These are phyloP conservation scores for Drosophila pallidifrons DNA, from an alignment of 1,140 invertebrate species.

Conservation along the genomic window DNA sequence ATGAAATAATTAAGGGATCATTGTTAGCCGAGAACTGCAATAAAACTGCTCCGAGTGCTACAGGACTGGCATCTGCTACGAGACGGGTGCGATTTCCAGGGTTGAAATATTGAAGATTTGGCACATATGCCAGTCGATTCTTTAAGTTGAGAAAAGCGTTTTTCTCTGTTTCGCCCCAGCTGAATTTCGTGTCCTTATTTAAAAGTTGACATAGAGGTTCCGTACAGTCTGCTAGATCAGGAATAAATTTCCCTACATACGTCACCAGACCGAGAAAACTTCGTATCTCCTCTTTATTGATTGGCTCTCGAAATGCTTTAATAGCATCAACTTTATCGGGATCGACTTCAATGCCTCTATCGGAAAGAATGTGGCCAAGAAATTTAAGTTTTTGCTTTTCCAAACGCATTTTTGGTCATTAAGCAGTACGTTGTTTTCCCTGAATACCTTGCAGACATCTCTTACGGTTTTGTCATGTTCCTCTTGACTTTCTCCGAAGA, in stretches of 20 bases:
- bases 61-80: constrained; percentile 29
- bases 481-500: constrained; percentile 11
- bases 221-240: neutral
- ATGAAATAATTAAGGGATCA: constrained; percentile 29
- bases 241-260: neutral
- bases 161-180: constrained; percentile 3
- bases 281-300: neutral
- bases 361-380: neutral
- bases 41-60: constrained; percentile 26
- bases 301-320: neutral
- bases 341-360: neutral
- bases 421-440: no score
- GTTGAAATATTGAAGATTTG: constrained; percentile 15
- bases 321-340: neutral
- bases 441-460: no score
- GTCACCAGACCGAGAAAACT: constrained; percentile 11
- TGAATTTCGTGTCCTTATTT: neutral
- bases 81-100: constrained; percentile 24
- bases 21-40: constrained; percentile 21
- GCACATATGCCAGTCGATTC: neutral
- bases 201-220: constrained; percentile 1
- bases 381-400: constrained; percentile 2
- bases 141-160: constrained; percentile 9
- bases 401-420: no score
- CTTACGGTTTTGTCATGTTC: neutral